Conservation (phyloP, 2,888 invertebrate species). For the Ametastegia equiseti region DNA sequence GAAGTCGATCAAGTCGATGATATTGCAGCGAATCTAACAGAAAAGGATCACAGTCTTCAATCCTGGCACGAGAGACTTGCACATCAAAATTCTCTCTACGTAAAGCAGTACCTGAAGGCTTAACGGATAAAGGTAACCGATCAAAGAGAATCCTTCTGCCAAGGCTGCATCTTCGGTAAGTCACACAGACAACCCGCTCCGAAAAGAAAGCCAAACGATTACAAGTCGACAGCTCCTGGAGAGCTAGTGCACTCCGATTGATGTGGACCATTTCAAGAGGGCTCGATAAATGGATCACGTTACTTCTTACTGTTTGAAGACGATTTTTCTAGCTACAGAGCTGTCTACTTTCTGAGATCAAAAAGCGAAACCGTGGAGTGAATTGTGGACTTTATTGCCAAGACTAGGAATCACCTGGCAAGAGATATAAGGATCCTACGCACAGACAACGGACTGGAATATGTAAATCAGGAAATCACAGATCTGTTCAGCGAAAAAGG, state of each 20-base stretch:
- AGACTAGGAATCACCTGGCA: slow-evolving; percentile 13
- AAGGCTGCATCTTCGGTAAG: slow-evolving; percentile 52
- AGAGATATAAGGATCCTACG: slow-evolving; percentile 46
- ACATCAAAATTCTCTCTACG: slow-evolving; percentile 50
- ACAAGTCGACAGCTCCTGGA: slow-evolving; percentile 39
- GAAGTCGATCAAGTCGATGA: not conserved
- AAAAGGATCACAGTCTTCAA: slow-evolving; percentile 18
- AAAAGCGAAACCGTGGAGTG: slow-evolving; percentile 40
- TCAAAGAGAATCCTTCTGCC: slow-evolving; percentile 49
- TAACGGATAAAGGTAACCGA: slow-evolving; percentile 43
- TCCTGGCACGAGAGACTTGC: slow-evolving; percentile 53
- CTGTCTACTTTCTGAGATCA: slow-evolving; percentile 48
- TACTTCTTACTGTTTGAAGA: slow-evolving; percentile 54
- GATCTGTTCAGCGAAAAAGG: slow-evolving; percentile 42
- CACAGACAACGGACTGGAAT: slow-evolving; percentile 55
- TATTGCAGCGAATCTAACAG: slow-evolving; percentile 40
- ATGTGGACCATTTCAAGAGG: slow-evolving; percentile 50
- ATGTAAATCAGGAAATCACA: slow-evolving; percentile 49
- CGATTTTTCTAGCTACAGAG: slow-evolving; percentile 49
- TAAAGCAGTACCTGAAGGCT: slow-evolving; percentile 49
- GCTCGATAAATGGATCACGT: slow-evolving; percentile 50
- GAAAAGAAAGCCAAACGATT: slow-evolving; percentile 36
- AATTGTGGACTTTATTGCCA: slow-evolving; percentile 43
- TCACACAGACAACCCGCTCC: slow-evolving; percentile 52
- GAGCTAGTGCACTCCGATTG: slow-evolving; percentile 52